These are phyloP conservation scores for Tenualosa ilisha DNA, from an alignment of 2,797 vertebrate genomes.

Conservation along the genomic window DNA sequence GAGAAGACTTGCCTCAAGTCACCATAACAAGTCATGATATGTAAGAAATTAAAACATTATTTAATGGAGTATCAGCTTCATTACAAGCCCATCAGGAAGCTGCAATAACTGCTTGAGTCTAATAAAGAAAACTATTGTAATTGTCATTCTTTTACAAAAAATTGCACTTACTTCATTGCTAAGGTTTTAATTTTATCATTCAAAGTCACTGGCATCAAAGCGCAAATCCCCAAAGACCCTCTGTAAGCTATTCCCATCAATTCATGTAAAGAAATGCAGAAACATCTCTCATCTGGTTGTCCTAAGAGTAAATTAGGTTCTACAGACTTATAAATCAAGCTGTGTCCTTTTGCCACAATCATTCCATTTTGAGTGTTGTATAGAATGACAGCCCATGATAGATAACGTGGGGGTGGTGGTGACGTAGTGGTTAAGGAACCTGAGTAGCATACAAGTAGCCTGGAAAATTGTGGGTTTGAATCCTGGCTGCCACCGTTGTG, in stretches of 20 bases:
- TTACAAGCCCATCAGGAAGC: background rate
- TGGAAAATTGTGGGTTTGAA: too few relatives aligned
- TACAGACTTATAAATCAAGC: background rate
- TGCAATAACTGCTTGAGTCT: background rate
- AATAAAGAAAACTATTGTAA: background rate
- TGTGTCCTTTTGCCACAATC: background rate
- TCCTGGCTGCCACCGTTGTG: too few relatives aligned
- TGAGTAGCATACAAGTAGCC: too few relatives aligned
- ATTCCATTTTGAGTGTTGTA: too few relatives aligned
- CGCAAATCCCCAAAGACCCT: background rate
- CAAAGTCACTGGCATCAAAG: background rate
- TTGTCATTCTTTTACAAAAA: background rate
- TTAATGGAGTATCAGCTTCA: background rate
- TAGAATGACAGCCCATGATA: background rate
- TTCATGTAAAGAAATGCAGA: background rate
- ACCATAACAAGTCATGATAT: background rate
- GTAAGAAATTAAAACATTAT: background rate
- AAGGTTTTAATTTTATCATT: background rate
- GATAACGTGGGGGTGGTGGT: too few relatives aligned
- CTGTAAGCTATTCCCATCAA: background rate
- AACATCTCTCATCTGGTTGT: background rate
- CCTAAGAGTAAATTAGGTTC: background rate
- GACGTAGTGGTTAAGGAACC: too few relatives aligned
- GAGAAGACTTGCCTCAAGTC: background rate
- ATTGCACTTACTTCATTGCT: background rate